phyloP scores from a whole-genome alignment of 1,140 invertebrate species.

The Drosophila baimaii region DNA sequence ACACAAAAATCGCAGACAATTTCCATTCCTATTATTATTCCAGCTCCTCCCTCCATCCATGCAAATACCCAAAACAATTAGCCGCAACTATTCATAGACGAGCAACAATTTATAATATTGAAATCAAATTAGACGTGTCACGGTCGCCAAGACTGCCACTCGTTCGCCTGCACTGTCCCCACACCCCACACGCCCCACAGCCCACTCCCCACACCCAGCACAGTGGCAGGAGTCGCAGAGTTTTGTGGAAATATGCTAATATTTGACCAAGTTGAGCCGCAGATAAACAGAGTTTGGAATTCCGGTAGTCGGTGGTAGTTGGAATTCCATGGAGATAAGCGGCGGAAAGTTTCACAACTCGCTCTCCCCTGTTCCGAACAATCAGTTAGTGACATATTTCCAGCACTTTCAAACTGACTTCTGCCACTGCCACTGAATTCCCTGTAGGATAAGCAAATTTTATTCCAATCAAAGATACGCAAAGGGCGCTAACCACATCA shows the following conservation, averaged over 20 bases:
- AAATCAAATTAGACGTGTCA: slow-evolving; percentile 53
- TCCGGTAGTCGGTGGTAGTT: neutral
- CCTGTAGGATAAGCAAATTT: slow-evolving; percentile 48
- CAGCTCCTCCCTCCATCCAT: slow-evolving; percentile 13
- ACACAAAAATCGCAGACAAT: slow-evolving; percentile 40
- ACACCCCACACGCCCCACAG: too few relatives aligned
- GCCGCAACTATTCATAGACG: slow-evolving; percentile 65
- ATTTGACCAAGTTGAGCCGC: slow-evolving; percentile 36
- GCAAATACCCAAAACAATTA: slow-evolving; percentile 58
- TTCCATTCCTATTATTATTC: slow-evolving; percentile 13
- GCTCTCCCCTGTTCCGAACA: slow-evolving; percentile 2
- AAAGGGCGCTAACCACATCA: slow-evolving; percentile 23
- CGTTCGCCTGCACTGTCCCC: slow-evolving; percentile 38
- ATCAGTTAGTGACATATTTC: slow-evolving; percentile 31
- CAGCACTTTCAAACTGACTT: slow-evolving; percentile 12
- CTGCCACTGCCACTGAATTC: slow-evolving; percentile 38
- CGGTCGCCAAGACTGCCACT: slow-evolving; percentile 38
- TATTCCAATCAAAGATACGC: slow-evolving; percentile 37
- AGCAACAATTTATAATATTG: slow-evolving; percentile 43
- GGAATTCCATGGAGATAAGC: slow-evolving; percentile 23
- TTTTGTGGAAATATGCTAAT: slow-evolving; percentile 53
- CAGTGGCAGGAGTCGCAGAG: slow-evolving; percentile 18
- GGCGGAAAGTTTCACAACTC: slow-evolving; percentile 35
- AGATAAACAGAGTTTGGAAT: slow-evolving; percentile 26
- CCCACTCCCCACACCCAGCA: neutral